These are phyloP conservation scores for Sebastes vulpes DNA, from an alignment of 2,797 vertebrate genomes.

Conservation along the genomic window DNA sequence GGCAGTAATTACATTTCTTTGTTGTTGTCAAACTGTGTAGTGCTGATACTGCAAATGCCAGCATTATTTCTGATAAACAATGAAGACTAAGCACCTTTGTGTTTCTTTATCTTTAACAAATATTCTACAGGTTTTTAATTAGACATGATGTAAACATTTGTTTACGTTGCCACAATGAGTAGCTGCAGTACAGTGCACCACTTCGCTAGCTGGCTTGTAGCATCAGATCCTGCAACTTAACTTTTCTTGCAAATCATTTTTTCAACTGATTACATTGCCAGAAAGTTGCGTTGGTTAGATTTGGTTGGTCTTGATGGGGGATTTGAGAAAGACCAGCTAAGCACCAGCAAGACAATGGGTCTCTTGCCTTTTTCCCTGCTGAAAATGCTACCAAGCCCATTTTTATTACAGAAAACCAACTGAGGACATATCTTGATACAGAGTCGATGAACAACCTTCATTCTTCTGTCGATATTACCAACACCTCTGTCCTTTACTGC, in stretches of 20 bases:
- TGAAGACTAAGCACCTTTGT: background rate
- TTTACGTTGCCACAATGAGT: background rate
- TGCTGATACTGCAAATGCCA: background rate
- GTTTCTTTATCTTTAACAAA: background rate
- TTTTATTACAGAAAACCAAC: slow-evolving; percentile 7
- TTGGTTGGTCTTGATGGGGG: background rate
- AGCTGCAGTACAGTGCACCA: background rate
- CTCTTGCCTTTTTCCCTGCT: background rate
- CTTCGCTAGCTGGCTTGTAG: background rate
- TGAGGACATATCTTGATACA: background rate
- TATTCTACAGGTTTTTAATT: background rate
- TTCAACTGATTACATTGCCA: background rate
- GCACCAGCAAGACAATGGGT: background rate
- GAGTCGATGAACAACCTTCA: slow-evolving; percentile 4
- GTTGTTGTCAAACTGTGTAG: background rate
- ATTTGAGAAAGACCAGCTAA: background rate
- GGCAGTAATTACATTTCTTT: background rate
- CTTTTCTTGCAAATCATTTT: background rate
- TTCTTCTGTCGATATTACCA: slow-evolving; percentile 7
- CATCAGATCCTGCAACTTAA: background rate
- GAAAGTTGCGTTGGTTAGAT: background rate
- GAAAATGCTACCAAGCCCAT: background rate
- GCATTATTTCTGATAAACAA: background rate
- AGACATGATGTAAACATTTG: background rate
- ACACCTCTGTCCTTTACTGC: slow-evolving; percentile 3